Base-by-base conservation (phyloP, 53 echinoderm and acorn worm genomes). In the Zoroaster sp. region DNA sequence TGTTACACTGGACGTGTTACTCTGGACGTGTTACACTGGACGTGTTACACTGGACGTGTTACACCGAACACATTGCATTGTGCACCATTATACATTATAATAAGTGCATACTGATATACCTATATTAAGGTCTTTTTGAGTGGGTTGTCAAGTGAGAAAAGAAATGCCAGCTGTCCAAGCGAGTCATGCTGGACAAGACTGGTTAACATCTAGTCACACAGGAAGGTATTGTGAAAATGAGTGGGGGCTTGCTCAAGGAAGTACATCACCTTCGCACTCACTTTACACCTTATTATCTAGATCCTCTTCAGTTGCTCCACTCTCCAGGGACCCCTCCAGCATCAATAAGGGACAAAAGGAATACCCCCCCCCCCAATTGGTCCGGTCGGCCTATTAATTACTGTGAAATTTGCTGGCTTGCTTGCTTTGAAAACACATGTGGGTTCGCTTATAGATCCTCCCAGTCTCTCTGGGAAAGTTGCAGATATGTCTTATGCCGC, bases 201-300 rank as follows among this genome's bases (percentile, higher is more conserved):
- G 69, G 51, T 70, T 85, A 49, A 45, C 36, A 35, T 85, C 85
- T 46, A 11, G 23, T 85, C 71, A 71, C 85, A 71, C 85, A 70
- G 85, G 85, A 85, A 85, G 33, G 49, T 47, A 49, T 70, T 46
- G 34, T 70, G 33, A 70, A 46, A 43, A 45, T 40, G 34, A 70
- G 46, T 3, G 21, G 67, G n/a, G 81, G 81, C 41, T 78, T 66
- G 81, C 17, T 30, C 44, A 46, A 35, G 71, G 85, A 85, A 85
- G 85, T 47, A 47, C 32, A 35, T 32, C 66, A 46, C 69, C 20
- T 85, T 44, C 69, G 46, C 31, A 15, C 69, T 71, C 85, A 85
- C 46, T 85, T 85, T 20, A n/a, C 71, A 85, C 85, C 23, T 18
- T 70, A 71, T 85, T 71, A 85, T 77, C 68, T 55, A 66, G 34